Base-by-base conservation (phyloP, 2,888 invertebrate genomes). In the Heliconius erato region DNA sequence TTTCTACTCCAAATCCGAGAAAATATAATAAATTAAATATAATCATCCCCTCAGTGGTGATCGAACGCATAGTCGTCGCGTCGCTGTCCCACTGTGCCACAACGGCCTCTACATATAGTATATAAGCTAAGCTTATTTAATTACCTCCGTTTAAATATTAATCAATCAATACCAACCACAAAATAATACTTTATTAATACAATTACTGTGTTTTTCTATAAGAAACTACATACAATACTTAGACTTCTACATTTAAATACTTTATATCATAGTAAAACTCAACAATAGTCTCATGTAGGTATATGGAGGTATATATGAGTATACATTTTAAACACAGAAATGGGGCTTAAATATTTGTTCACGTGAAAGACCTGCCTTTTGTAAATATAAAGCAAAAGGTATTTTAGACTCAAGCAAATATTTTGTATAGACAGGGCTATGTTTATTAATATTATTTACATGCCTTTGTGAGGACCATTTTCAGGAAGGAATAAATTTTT, bases 371-470 rank as follows among this genome's bases (percentile, higher is more conserved):
- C 35, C 54, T 72, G 65, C 35, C 59, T 63, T 76, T 74, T 80
- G 49, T 67, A 63, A 76, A 67, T 71, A 26, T 35, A 71, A 79
- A 74, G 78, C 74, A 74, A 82, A 80, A 80, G 77, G 80, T 81
- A 84, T 80, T 83, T 81, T 79, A 63, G 35, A 49, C 49, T 78
- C 80, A 72, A 85, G 80, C 79, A 85, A 84, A 83, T 69, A 79
- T 79, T 54, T 23, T 82, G 32, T 82, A 83, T 81, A 68, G 80
- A 85, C 80, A 85, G 74, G 81, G 80, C 67, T 78, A 71, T 79
- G 54, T 74, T 84, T 84, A 83, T 87, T 84, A 85, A 84, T 87
- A 85, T 85, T 86, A 85, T 82, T 85, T 82, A 79, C 82, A 85
- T 79, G 83, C 82, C 83, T 87, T 85, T 85, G 82, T 86, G 49